phyloP scores from a whole-genome alignment of 2,113 vertebrate genomes.

The rabbit (Oryctolagus cuniculus) region DNA sequence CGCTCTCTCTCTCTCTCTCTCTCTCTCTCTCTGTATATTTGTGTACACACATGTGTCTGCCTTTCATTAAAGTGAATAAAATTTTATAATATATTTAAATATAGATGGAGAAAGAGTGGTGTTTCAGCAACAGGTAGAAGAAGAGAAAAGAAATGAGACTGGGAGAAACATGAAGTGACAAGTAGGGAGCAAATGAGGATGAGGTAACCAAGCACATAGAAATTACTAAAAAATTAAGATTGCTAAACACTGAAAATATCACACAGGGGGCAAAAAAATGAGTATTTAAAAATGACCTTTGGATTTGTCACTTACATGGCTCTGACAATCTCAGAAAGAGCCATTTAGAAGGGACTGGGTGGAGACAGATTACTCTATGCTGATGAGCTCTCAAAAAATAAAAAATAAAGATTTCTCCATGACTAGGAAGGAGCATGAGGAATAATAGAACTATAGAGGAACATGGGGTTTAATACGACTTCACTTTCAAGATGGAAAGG shows the following conservation, averaged over 20 bases:
- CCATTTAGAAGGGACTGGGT: neutral
- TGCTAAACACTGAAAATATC: neutral
- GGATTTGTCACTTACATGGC: neutral
- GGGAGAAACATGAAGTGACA: neutral
- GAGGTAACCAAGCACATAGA: neutral
- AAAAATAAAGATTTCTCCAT: neutral
- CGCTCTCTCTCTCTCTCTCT: no score
- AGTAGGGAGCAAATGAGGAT: neutral
- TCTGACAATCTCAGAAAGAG: neutral
- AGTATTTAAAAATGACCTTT: neutral
- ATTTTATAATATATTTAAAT: neutral
- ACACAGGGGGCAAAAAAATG: neutral
- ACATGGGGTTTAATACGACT: neutral
- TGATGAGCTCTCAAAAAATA: neutral
- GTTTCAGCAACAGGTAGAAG: neutral
- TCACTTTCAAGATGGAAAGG: neutral
- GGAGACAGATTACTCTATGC: neutral
- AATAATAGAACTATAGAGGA: neutral
- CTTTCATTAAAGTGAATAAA: no score
- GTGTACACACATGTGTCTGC: no score
- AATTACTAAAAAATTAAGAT: neutral
- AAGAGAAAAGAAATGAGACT: neutral
- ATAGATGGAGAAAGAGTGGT: neutral
- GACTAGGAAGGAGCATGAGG: neutral
- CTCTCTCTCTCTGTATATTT: no score